A percentile compares a stretch with the other conserved stretches of the same genome.
Conservation (phyloP, 2,113 vertebrate genomes). For the Etheostoma cragini region DNA sequence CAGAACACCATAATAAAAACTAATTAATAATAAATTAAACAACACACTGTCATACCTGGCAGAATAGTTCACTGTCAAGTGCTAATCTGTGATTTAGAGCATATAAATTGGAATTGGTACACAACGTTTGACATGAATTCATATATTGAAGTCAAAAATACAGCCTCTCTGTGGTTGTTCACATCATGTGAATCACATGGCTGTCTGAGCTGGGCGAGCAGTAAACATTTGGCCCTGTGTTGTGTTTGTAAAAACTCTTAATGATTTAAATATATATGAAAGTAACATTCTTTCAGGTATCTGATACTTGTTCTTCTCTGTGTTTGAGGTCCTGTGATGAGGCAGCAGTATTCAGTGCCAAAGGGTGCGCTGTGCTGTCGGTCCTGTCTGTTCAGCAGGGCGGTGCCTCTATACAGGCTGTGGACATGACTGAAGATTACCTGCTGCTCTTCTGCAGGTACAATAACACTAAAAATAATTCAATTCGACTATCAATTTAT, state of each 20-base stretch:
- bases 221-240: not conserved
- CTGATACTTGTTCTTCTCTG: not conserved
- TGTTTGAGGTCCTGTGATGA: constrained; percentile 72
- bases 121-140: not conserved
- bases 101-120: not conserved
- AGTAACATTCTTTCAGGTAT: not conserved
- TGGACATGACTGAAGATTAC: constrained; percentile 77
- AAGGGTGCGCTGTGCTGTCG: constrained; percentile 57
- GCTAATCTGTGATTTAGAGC: not conserved
- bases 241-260: not conserved
- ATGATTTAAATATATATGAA: not conserved
- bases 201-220: too few species aligned
- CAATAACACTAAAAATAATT: not conserved
- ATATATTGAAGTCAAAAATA: too few species aligned
- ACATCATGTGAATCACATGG: too few species aligned
- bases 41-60: too few species aligned
- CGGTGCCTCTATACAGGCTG: constrained; percentile 65
- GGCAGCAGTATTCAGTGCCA: constrained; percentile 72
- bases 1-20: not conserved
- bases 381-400: constrained; percentile 62
- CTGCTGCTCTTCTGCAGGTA: constrained; percentile 82
- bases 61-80: not conserved
- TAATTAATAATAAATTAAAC: too few species aligned
- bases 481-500: too few species aligned
- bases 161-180: too few species aligned